These are phyloP conservation scores for Plemyria rubiginata DNA, from an alignment of 2,888 invertebrate genomes.

Conservation along the genomic window DNA sequence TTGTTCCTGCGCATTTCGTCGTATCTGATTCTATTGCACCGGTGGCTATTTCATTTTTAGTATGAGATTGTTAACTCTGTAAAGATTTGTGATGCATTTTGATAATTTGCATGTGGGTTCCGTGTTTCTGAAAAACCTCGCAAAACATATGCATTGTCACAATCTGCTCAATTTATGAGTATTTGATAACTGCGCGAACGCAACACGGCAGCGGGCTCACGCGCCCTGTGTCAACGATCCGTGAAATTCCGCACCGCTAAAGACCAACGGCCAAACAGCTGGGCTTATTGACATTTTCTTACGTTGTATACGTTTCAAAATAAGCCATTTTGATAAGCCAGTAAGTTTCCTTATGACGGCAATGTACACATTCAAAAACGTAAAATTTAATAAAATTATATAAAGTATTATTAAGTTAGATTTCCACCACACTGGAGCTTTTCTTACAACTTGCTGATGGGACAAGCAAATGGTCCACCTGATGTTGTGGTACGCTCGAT, in stretches of 20 bases:
- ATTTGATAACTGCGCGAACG: slow-evolving; percentile 7
- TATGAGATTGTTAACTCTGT: too few species aligned
- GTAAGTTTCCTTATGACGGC: not conserved
- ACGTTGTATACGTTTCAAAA: too few species aligned
- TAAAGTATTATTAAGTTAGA: not conserved
- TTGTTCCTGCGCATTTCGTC: too few species aligned
- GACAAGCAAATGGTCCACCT: too few species aligned
- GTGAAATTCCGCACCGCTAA: slow-evolving; percentile 49
- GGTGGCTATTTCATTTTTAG: too few species aligned
- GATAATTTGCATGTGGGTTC: not conserved
- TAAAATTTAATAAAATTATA: not conserved
- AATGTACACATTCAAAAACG: not conserved
- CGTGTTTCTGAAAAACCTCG: not conserved
- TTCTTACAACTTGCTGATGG: too few species aligned
- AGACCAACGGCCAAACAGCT: slow-evolving; percentile 13
- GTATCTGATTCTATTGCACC: too few species aligned
- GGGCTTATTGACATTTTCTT: slow-evolving; percentile 12
- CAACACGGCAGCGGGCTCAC: slow-evolving; percentile 28
- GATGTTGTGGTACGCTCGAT: too few species aligned
- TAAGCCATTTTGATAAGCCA: slow-evolving; percentile 1
- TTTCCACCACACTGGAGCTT: too few species aligned
- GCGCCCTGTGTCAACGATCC: slow-evolving; percentile 48
- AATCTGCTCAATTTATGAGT: slow-evolving; percentile 7
- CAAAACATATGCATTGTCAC: not conserved
- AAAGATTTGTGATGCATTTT: too few species aligned